These are phyloP conservation scores for Hyposoter didymator DNA, from an alignment of 2,888 invertebrate species.

Conservation along the genomic window DNA sequence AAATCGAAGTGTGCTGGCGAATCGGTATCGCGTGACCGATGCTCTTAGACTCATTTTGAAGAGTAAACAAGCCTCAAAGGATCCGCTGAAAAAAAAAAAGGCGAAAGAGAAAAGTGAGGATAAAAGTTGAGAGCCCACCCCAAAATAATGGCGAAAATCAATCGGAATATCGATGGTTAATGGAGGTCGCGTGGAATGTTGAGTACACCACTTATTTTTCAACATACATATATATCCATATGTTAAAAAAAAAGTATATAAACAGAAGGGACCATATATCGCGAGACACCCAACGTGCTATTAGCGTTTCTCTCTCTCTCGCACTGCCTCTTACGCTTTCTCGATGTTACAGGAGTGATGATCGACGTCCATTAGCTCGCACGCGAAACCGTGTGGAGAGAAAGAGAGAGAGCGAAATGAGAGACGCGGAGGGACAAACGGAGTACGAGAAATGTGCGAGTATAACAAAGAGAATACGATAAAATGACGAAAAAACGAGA, in stretches of 20 bases:
- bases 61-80: constrained; percentile 53
- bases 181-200: constrained; percentile 65
- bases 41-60: constrained; percentile 25
- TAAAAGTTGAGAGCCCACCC: constrained; percentile 43
- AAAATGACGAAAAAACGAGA: constrained; percentile 24
- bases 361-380: constrained; percentile 77
- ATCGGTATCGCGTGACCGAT: constrained; percentile 63
- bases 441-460: constrained; percentile 20
- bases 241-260: constrained; percentile 15
- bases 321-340: constrained; percentile 54
- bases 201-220: constrained; percentile 55
- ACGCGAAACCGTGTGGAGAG: constrained; percentile 37
- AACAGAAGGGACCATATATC: constrained; percentile 36
- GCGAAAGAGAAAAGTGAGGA: constrained; percentile 21
- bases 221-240: constrained; percentile 18
- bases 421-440: constrained; percentile 54
- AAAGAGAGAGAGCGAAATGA: constrained; percentile 45
- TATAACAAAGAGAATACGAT: constrained; percentile 2
- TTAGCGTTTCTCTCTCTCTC: constrained; percentile 55
- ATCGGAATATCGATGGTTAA: constrained; percentile 66
- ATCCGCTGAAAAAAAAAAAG: constrained; percentile 4
- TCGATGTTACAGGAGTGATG: constrained; percentile 71
- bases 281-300: constrained; percentile 69
- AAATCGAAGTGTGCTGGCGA: constrained; percentile 20
- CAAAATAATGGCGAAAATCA: constrained; percentile 66